phyloP scores from a whole-genome alignment of 2,888 invertebrate genomes.

The Himalopsyche tibetana region DNA sequence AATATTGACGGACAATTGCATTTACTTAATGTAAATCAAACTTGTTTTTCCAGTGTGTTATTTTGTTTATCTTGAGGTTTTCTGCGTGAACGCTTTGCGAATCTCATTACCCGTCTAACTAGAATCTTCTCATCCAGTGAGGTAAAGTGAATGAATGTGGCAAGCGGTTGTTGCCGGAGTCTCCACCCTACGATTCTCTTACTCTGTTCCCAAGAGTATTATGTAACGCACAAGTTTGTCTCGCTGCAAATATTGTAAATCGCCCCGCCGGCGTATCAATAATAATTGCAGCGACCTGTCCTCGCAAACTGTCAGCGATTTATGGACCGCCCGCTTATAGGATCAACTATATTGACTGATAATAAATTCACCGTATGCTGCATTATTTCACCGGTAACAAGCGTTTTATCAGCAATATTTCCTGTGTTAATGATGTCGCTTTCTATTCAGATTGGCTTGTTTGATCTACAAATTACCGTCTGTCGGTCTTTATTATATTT shows the following conservation, averaged over 20 bases:
- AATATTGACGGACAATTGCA: no score
- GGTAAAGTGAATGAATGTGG: background rate
- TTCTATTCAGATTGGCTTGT: conserved; percentile 15
- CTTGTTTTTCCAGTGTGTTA: no score
- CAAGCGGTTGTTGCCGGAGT: conserved; percentile 33
- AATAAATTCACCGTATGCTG: background rate
- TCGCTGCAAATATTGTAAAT: background rate
- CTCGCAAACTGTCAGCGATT: background rate
- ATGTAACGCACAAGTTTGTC: conserved; percentile 48
- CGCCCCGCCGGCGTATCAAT: background rate
- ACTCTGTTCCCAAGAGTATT: conserved; percentile 60
- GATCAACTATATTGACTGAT: conserved; percentile 16
- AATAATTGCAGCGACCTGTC: conserved; percentile 9
- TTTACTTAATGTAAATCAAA: no score
- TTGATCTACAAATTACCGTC: background rate
- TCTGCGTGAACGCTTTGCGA: conserved; percentile 21
- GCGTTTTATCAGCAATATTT: conserved; percentile 19
- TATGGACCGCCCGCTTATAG: background rate
- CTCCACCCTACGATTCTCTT: conserved; percentile 31
- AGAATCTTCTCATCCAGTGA: background rate
- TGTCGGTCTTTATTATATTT: conserved; percentile 8
- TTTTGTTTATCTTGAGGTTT: background rate
- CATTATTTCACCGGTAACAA: conserved; percentile 15
- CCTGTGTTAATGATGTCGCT: conserved; percentile 19
- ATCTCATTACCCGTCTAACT: background rate